A percentile compares a stretch with the other conserved stretches of the same genome.
These are phyloP conservation scores for Electrona antarctica DNA, from an alignment of 2,113 vertebrate genomes.

Conservation along the genomic window DNA sequence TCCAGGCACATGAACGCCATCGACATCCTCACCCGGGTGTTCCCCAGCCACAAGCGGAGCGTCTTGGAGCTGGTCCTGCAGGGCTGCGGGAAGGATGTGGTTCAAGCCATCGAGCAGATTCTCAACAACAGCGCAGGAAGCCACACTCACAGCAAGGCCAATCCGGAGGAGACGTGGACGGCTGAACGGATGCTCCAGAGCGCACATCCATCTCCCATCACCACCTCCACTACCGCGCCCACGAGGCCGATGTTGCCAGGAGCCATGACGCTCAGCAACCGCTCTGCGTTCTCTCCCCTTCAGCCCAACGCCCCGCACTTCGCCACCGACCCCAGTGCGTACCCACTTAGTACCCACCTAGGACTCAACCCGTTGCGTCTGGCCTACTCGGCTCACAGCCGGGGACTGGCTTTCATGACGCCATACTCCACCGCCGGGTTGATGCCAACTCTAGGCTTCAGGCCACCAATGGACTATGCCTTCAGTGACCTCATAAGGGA, in stretches of 20 bases:
- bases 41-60: constrained; percentile 95
- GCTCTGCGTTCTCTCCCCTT: constrained; percentile 95
- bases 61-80: constrained; percentile 97
- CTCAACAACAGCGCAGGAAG: constrained; percentile 88
- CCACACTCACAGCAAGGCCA: constrained; percentile 63
- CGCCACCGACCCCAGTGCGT: constrained; percentile 87
- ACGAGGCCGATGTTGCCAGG: constrained; percentile 89
- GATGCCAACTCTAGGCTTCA: constrained; percentile 96
- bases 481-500: constrained; percentile 98
- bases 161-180: constrained; percentile 84
- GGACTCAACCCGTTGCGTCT: constrained; percentile 95
- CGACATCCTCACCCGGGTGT: constrained; percentile 96
- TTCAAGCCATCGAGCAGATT: constrained; percentile 99
- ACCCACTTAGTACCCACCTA: constrained; percentile 90
- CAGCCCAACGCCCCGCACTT: constrained; percentile 96
- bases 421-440: constrained; percentile 96
- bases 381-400: constrained; percentile 96
- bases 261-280: constrained; percentile 93
- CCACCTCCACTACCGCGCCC: constrained; percentile 52
- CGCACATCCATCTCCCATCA: constrained; percentile 66
- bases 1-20: constrained; percentile 94
- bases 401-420: constrained; percentile 97
- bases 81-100: constrained; percentile 97
- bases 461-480: constrained; percentile 98
- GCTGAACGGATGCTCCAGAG: constrained; percentile 84